Conservation (phyloP, 2,113 vertebrate genomes). For the Opisthocomus hoazin region DNA sequence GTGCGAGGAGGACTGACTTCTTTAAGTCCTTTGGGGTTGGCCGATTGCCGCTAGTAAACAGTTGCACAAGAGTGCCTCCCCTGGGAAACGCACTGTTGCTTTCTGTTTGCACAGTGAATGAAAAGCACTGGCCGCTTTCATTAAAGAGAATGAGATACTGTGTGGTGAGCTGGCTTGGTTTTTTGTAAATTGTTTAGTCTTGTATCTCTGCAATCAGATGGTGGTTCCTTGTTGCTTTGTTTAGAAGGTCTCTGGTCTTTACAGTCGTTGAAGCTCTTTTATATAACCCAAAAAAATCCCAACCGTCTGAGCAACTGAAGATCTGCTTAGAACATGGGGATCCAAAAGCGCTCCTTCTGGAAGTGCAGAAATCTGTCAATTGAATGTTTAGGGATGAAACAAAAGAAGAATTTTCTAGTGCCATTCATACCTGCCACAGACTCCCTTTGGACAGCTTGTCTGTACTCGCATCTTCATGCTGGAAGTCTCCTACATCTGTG, state of each 20-base stretch:
- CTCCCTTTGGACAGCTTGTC: neutral
- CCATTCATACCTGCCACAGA: neutral
- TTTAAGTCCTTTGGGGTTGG: neutral
- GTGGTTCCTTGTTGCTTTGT: neutral
- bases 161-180: neutral
- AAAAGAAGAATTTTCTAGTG: neutral
- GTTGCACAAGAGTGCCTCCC: neutral
- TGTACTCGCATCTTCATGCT: neutral
- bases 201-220: neutral
- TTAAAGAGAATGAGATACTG: neutral
- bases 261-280: neutral
- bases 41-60: neutral
- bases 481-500: neutral
- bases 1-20: neutral
- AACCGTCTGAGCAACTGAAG: neutral
- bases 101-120: neutral
- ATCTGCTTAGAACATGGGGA: neutral
- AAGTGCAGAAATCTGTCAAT: neutral
- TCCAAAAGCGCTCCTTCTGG: neutral
- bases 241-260: neutral
- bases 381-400: neutral
- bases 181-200: constrained; percentile 17
- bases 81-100: neutral
- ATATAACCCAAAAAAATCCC: neutral
- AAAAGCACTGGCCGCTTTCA: neutral